Evolutionary conservation across 92 coral and sea anemone species (phyloP), one percentile per base, ranked within the genome.

Genomic region (Bergia puertoricense): DNA sequence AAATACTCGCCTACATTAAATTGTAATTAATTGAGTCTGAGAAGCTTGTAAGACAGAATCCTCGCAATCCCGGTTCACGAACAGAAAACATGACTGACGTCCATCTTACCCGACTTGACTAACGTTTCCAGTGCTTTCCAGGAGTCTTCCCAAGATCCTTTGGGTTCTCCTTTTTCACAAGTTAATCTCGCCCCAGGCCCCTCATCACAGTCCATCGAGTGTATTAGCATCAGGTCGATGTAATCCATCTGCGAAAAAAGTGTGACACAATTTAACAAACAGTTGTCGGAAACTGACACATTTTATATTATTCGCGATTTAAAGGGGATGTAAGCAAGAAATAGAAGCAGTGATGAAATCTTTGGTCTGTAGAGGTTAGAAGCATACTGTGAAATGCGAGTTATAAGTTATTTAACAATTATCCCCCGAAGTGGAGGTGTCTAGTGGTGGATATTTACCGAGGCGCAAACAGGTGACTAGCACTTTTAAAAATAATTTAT

Each of bases 61-160:
- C 30, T 30, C 30, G 30, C 30, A 30, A 30, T 30, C 30, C 30
- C 30, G 30, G 30, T 30, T 30, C 30, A 30, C 30, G 30, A 30
- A 30, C 30, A 30, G 30, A 45, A 50, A 50, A 4, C 14, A 51
- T 16, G 68, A 59, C 20, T 59, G 68, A 15, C 45, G 54, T 18
- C 8, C 1, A 2, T 39, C 86, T 84, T 77, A 88, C 98, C 98
- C 80, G 91, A 76, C 38, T 81, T 85, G 11, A 95, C 96, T 23
- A 93, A 85, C 8, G 79, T 74, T 57, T 97, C 99, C 69, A 97
- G 88, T 16, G 96, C 98, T 80, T 85, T 89, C 99, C 99, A 97
- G 0, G 93, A 96, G 88, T 97, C 99, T 80, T 92, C 92, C 99
- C 99, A 97, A 0, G 99, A 90, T 81, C 99, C 96, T 75, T 93